Percentiles rank a stretch among this genome's conserved stretches.
Conservation (phyloP, 2,113 vertebrate species). For the Melanostigma gelatinosum region DNA sequence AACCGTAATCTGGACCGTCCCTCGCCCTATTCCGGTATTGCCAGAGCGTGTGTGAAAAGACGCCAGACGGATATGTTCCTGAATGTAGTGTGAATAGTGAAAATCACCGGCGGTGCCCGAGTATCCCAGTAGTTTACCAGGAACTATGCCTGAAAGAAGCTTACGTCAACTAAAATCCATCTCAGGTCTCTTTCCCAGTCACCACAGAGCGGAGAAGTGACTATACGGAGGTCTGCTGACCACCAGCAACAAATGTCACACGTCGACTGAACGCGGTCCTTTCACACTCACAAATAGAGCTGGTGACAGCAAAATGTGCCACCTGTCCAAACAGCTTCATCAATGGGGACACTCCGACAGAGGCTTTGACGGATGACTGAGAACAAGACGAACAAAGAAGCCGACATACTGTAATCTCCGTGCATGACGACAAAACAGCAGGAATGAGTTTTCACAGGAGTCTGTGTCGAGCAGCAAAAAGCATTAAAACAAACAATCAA, state of each 20-base stretch:
- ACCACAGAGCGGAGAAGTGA: slow-evolving; percentile 23
- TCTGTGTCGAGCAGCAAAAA: too few relatives aligned
- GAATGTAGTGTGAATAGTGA: background rate
- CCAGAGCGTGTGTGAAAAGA: too few relatives aligned
- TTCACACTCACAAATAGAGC: slow-evolving; percentile 57
- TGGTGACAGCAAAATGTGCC: slow-evolving; percentile 59
- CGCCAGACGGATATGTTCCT: too few relatives aligned
- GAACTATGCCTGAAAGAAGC: background rate
- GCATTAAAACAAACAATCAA: background rate
- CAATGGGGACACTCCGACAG: slow-evolving; percentile 52
- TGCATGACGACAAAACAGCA: slow-evolving; percentile 50
- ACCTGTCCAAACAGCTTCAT: slow-evolving; percentile 71
- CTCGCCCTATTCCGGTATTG: too few relatives aligned
- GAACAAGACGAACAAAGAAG: slow-evolving; percentile 67
- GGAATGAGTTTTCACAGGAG: slow-evolving; percentile 22
- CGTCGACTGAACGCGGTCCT: slow-evolving; percentile 45
- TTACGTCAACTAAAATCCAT: slow-evolving; percentile 13
- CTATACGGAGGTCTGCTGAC: slow-evolving; percentile 31
- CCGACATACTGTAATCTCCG: slow-evolving; percentile 45
- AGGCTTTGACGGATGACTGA: slow-evolving; percentile 65
- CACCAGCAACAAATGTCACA: slow-evolving; percentile 34
- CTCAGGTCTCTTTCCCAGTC: slow-evolving; percentile 6
- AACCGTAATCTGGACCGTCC: too few relatives aligned
- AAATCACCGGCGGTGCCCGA: background rate
- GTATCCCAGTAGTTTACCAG: background rate